These are phyloP conservation scores for Thunnus thynnus DNA, from an alignment of 2,113 vertebrate genomes.

Conservation along the genomic window DNA sequence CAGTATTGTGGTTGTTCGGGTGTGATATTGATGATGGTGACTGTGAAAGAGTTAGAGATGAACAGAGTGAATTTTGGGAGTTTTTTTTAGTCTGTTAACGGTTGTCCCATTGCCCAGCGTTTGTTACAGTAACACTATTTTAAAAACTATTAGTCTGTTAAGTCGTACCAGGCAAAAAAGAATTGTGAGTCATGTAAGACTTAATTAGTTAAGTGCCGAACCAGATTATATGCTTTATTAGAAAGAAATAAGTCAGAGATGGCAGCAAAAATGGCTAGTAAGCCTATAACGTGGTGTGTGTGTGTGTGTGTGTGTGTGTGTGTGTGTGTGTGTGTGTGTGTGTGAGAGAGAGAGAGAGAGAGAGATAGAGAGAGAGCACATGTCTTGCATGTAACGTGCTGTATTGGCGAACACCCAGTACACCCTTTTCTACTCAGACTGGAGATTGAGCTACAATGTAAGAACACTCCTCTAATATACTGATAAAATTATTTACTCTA, in stretches of 20 bases:
- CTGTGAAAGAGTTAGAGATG: slow-evolving; percentile 45
- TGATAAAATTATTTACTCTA: not conserved
- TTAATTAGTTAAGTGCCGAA: not conserved
- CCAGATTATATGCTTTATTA: not conserved
- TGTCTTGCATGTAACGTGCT: slow-evolving; percentile 71
- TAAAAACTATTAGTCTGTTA: not conserved
- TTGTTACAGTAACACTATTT: slow-evolving; percentile 10
- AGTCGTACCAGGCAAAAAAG: not conserved
- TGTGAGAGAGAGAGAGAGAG: not conserved
- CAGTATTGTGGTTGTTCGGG: not conserved
- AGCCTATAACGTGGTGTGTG: slow-evolving; percentile 12
- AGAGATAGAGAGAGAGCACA: slow-evolving; percentile 55
- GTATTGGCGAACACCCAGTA: slow-evolving; percentile 63
- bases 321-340: slow-evolving; percentile 28
- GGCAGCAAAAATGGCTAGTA: slow-evolving; percentile 26
- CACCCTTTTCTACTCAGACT: slow-evolving; percentile 51
- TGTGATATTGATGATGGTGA: not conserved
- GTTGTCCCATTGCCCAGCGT: slow-evolving; percentile 14
- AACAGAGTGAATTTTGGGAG: slow-evolving; percentile 4
- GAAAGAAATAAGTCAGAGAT: slow-evolving; percentile 26
- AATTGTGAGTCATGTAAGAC: not conserved
- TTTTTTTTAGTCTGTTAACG: slow-evolving; percentile 1
- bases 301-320: slow-evolving; percentile 17
- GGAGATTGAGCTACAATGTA: slow-evolving; percentile 31
- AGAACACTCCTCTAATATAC: slow-evolving; percentile 17